These are phyloP conservation scores for Sanderia malayensis DNA, from an alignment of 30 jellyfish, hydroid and myxozoan species.

Conservation along the genomic window DNA sequence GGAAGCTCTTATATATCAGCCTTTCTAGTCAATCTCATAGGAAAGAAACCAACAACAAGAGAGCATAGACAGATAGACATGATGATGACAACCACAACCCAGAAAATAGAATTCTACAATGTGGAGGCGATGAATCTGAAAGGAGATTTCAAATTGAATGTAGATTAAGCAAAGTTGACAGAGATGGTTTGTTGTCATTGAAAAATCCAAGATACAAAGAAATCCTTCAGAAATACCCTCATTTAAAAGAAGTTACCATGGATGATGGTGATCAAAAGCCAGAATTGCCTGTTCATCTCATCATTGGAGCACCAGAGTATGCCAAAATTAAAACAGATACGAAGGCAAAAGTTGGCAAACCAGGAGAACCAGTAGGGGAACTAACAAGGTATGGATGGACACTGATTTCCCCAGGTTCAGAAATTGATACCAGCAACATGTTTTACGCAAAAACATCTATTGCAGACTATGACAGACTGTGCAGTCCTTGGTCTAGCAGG, in stretches of 20 bases:
- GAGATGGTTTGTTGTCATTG: constrained; percentile 23
- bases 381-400: constrained; percentile 60
- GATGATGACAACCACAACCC: constrained; percentile 36
- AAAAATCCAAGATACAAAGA: constrained; percentile 42
- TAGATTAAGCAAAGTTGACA: constrained; percentile 40
- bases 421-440: constrained; percentile 22
- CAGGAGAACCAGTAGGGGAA: constrained; percentile 69
- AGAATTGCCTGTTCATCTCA: constrained; percentile 47
- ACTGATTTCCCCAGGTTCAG: constrained; percentile 53
- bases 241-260: constrained; percentile 40
- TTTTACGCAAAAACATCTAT: constrained; percentile 37
- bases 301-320: constrained; percentile 49
- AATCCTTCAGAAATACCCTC: constrained; percentile 29
- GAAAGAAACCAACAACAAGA: constrained; percentile 30
- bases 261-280: constrained; percentile 31
- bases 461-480: constrained; percentile 52
- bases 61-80: constrained; percentile 35
- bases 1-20: constrained; percentile 61
- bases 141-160: constrained; percentile 12
- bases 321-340: constrained; percentile 36
- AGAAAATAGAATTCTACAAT: constrained; percentile 29
- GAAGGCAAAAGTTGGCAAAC: constrained; percentile 42
- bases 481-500: constrained; percentile 72
- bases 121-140: constrained; percentile 3
- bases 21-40: constrained; percentile 5